phyloP scores from a whole-genome alignment of 2,888 invertebrate genomes.

The Chrysina gloriosa region DNA sequence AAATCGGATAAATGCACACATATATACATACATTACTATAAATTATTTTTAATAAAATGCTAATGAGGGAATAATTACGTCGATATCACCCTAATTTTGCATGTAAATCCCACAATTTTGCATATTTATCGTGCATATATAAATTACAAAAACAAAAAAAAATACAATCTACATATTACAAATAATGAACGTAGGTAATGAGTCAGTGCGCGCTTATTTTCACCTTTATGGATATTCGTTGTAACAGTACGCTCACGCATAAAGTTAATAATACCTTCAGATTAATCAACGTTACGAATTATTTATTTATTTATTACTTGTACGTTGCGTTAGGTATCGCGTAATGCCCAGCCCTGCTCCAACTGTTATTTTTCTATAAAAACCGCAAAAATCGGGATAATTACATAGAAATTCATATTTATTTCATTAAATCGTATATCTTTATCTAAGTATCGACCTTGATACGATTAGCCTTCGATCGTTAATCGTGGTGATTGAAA shows the following conservation, averaged over 20 bases:
- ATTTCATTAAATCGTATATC: background rate
- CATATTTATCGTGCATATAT: too few species aligned
- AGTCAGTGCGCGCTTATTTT: constrained; percentile 12
- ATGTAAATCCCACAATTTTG: background rate
- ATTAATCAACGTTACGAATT: background rate
- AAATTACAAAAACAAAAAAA: too few species aligned
- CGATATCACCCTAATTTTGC: background rate
- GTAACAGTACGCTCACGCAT: background rate
- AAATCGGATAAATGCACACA: too few species aligned
- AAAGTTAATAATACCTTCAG: constrained; percentile 4
- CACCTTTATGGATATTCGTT: constrained; percentile 26
- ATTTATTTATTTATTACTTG: background rate
- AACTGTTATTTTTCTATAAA: too few species aligned
- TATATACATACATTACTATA: too few species aligned
- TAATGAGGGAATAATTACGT: background rate
- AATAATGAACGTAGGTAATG: too few species aligned
- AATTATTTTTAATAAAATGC: background rate
- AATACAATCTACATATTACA: too few species aligned
- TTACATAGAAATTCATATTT: background rate
- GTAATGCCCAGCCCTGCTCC: too few species aligned
- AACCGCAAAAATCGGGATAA: background rate
- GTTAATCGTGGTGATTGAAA: background rate
- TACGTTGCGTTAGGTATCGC: background rate
- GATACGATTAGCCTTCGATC: background rate
- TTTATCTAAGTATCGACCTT: too few species aligned